Base-by-base conservation (phyloP, 2,113 vertebrate species). In the Deroptyus accipitrinus region DNA sequence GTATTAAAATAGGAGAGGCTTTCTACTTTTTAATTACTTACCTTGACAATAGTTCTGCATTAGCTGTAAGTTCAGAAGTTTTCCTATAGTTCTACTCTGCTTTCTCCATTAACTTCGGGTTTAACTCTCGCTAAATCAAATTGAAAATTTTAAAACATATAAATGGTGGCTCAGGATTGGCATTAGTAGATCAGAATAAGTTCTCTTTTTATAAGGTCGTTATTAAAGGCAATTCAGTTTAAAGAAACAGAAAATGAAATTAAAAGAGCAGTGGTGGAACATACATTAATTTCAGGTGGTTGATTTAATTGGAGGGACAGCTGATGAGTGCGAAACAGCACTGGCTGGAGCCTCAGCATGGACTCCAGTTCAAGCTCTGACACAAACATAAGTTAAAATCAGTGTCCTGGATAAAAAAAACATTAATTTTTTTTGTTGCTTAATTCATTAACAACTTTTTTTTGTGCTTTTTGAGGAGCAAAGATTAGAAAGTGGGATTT, bases 281-380 rank as follows among this genome's bases (percentile, higher is more conserved):
- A 14, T 30, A 4, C 46, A 86, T 52, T 91, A 62, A 91, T 86
- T 91, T 62, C 37, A 39, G 78, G 2, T 0, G 1, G 59, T 49
- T 94, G 41, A 92, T 95, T 92, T 46, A 49, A 54, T 46, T 55
- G 37, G 35, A 35, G 63, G 57, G 44, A 6, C 10, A 19, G 55
- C 31, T 33, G 78, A 30, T 11, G 67, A 57, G 49, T 0, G 10
- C 1, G 0, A 67, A 59, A 49, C 64, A 37, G 48, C 0, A 2
- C 59, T 79, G 83, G 19, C 22, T 73, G 75, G 54, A 93, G 27
- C 24, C 48, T 28, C 42, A 2, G 2, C 1, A 13, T 12, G 41
- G 63, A 9, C 44, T 49, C 13, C 3, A 6, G 27, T 24, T 51
- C 52, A 18, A 35, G 49, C 55, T 49, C 82, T 75, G 72, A 42